These are phyloP conservation scores for Sebastes taczanowskii DNA, from an alignment of 2,797 vertebrate species.

Conservation along the genomic window DNA sequence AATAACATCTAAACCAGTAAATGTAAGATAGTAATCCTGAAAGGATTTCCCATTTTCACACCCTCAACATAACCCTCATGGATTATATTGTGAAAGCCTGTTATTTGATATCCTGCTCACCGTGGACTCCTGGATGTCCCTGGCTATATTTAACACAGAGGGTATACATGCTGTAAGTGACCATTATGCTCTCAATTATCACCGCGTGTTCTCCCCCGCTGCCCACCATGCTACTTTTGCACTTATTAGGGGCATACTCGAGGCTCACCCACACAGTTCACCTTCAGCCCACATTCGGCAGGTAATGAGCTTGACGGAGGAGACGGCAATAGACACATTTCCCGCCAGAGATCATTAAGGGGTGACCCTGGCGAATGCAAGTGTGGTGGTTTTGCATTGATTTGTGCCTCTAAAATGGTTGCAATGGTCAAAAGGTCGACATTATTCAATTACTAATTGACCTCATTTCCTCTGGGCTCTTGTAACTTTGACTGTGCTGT, in stretches of 20 bases:
- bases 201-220: conserved; percentile 13
- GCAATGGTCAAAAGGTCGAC: neutral
- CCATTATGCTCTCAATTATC: conserved; percentile 64
- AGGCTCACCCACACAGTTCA: conserved; percentile 56
- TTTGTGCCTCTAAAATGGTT: conserved; percentile 18
- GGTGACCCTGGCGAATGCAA: conserved; percentile 24
- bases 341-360: conserved; percentile 21
- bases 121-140: conserved; percentile 9
- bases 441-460: conserved; percentile 32
- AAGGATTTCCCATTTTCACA: neutral
- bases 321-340: conserved; percentile 23
- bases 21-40: conserved; percentile 2
- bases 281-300: conserved; percentile 48
- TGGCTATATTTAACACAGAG: conserved; percentile 51
- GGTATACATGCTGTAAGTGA: conserved; percentile 45
- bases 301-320: conserved; percentile 67
- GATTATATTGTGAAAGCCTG: neutral
- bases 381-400: conserved; percentile 19
- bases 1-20: neutral
- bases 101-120: conserved; percentile 12
- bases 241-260: conserved; percentile 59
- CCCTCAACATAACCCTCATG: neutral
- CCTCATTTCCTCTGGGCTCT: conserved; percentile 1
- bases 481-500: neutral
- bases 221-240: conserved; percentile 48